A percentile compares a stretch with the other conserved stretches of the same genome.
These are phyloP conservation scores for Drosophila leonis DNA, from an alignment of 2,888 invertebrate species.

Conservation along the genomic window DNA sequence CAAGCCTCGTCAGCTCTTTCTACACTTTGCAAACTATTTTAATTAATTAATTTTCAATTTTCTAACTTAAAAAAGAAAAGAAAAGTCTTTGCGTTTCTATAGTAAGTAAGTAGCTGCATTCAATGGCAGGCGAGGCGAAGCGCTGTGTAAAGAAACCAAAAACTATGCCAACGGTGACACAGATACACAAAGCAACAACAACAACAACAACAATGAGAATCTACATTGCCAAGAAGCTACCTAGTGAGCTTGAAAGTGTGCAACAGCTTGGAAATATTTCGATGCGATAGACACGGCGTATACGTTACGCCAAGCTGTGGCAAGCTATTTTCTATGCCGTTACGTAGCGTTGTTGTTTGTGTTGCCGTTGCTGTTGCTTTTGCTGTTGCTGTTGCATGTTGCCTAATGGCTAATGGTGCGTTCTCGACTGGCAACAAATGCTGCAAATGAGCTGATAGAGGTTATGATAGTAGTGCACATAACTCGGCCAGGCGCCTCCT, in stretches of 20 bases:
- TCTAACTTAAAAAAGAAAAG: background rate
- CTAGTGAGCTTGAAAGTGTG: constrained; percentile 76
- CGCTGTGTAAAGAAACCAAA: constrained; percentile 1
- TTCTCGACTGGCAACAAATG: constrained; percentile 66
- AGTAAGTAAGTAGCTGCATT: constrained; percentile 6
- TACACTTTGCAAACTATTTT: background rate
- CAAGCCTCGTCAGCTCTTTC: background rate
- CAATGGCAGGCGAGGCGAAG: constrained; percentile 19
- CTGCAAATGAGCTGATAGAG: constrained; percentile 76
- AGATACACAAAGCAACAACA: background rate
- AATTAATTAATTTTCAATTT: constrained; percentile 9
- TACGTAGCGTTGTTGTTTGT: constrained; percentile 2
- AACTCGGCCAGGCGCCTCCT: constrained; percentile 33
- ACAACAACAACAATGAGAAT: background rate
- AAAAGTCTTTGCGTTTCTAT: background rate
- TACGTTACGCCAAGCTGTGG: constrained; percentile 54
- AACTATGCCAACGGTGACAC: constrained; percentile 12
- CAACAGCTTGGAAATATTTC: constrained; percentile 77
- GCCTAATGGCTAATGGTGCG: constrained; percentile 63
- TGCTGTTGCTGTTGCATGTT: constrained; percentile 32
- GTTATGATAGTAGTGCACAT: constrained; percentile 65
- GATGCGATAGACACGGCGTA: constrained; percentile 59
- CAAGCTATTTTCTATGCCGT: constrained; percentile 40
- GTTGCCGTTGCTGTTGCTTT: no score
- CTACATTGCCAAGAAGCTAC: constrained; percentile 50